Evolutionary conservation across 2,888 invertebrate species (phyloP).

Genomic region (Ditula angustiorana): DNA sequence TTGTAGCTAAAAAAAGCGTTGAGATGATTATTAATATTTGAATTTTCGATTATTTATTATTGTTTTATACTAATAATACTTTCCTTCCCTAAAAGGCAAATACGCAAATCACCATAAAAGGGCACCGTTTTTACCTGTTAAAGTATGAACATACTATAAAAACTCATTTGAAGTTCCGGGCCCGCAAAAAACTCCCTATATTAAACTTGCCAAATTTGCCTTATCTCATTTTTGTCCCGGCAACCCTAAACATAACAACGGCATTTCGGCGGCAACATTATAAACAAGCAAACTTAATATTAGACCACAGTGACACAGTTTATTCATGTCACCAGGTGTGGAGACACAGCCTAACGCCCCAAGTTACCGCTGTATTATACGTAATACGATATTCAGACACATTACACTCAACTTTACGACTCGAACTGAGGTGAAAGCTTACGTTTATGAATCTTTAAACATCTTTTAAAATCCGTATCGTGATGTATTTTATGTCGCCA

Average conservation of each 20-base stretch:
- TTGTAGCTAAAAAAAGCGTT: too few relatives aligned
- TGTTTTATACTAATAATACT: neutral
- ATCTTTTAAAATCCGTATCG: conserved; percentile 75
- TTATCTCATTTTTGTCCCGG: conserved; percentile 38
- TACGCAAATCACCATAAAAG: conserved; percentile 10
- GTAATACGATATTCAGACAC: conserved; percentile 72
- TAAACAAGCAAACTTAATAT: conserved; percentile 74
- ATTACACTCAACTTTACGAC: conserved; percentile 80
- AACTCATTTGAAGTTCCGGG: conserved; percentile 37
- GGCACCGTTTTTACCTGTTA: conserved; percentile 14
- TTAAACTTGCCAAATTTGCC: conserved; percentile 36
- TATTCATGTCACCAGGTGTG: conserved; percentile 79
- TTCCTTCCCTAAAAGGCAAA: neutral
- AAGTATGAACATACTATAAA: conserved; percentile 30
- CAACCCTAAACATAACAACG: conserved; percentile 37
- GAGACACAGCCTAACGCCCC: conserved; percentile 70
- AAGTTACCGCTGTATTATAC: conserved; percentile 69
- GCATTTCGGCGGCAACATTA: conserved; percentile 51
- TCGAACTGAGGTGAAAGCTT: conserved; percentile 72
- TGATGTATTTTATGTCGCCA: conserved; percentile 56
- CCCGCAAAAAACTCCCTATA: conserved; percentile 32
- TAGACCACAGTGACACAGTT: conserved; percentile 71
- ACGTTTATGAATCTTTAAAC: conserved; percentile 81
- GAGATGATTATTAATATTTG: too few relatives aligned
- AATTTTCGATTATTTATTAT: neutral